These are phyloP conservation scores for Pituophis catenifer DNA, from an alignment of 2,113 vertebrate species.

Conservation along the genomic window DNA sequence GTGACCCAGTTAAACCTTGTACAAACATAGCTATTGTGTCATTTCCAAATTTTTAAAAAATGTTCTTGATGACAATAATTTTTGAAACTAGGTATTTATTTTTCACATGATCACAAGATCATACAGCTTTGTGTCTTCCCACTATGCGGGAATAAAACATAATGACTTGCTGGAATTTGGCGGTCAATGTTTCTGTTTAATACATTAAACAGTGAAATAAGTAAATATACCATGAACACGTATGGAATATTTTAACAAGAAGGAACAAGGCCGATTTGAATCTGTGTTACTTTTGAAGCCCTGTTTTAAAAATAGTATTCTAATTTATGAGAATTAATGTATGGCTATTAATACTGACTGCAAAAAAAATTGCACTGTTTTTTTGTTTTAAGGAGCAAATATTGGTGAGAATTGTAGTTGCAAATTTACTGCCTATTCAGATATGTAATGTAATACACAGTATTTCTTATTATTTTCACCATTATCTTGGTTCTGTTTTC, in stretches of 20 bases:
- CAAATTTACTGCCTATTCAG: not conserved
- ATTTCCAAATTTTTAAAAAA: not conserved
- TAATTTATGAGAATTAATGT: not conserved
- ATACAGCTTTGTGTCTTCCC: not conserved
- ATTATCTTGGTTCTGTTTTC: not conserved
- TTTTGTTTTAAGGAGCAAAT: not conserved
- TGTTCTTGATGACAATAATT: not conserved
- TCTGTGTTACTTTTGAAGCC: not conserved
- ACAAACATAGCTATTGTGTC: not conserved
- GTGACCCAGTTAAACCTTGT: not conserved
- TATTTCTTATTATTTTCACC: not conserved
- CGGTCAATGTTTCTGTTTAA: not conserved
- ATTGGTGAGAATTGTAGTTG: not conserved
- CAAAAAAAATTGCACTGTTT: not conserved
- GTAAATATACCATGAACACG: not conserved
- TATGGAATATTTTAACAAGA: constrained; percentile 5
- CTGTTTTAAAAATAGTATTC: not conserved
- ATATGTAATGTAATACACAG: not conserved
- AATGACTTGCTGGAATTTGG: not conserved
- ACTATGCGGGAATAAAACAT: not conserved
- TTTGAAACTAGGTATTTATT: not conserved
- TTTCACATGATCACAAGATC: not conserved
- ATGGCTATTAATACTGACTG: not conserved
- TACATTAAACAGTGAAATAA: not conserved
- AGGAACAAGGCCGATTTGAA: not conserved